A percentile compares a stretch with the other conserved stretches of the same genome.
These are phyloP conservation scores for Tridacna gigas DNA, from an alignment of 2,888 invertebrate genomes.

Conservation along the genomic window DNA sequence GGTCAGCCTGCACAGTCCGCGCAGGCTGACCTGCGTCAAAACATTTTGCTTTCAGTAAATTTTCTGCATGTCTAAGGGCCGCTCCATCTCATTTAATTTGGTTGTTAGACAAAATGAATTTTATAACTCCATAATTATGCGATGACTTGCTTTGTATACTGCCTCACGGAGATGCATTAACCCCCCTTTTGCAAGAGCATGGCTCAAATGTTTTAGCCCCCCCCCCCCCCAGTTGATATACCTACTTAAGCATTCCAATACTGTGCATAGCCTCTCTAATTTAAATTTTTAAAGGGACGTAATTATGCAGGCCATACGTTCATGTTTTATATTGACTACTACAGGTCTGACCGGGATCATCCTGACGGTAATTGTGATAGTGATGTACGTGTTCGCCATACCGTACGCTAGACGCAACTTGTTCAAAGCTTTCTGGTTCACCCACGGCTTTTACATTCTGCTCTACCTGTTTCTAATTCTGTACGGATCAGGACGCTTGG, in stretches of 20 bases:
- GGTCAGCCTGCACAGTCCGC: too few relatives aligned
- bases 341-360: slow-evolving; percentile 87
- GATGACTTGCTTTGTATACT: too few relatives aligned
- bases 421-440: slow-evolving; percentile 88
- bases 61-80: too few relatives aligned
- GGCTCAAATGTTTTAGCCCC: not conserved
- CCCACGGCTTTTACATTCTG: slow-evolving; percentile 87
- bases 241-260: not conserved
- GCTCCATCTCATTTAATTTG: too few relatives aligned
- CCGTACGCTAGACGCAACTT: slow-evolving; percentile 86
- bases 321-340: slow-evolving; percentile 6
- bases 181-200: not conserved
- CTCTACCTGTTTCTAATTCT: slow-evolving; percentile 87
- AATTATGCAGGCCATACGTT: not conserved
- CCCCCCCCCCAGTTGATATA: not conserved
- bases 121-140: too few relatives aligned
- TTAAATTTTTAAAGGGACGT: not conserved
- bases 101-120: too few relatives aligned
- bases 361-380: slow-evolving; percentile 85
- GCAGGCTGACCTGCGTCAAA: too few relatives aligned
- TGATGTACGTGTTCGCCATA: slow-evolving; percentile 87
- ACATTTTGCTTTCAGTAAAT: too few relatives aligned
- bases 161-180: too few relatives aligned
- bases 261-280: not conserved
- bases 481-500: slow-evolving; percentile 87